Evolutionary conservation across 2,797 vertebrate species (phyloP).

Genomic region (Dicrostonyx torquatus): DNA sequence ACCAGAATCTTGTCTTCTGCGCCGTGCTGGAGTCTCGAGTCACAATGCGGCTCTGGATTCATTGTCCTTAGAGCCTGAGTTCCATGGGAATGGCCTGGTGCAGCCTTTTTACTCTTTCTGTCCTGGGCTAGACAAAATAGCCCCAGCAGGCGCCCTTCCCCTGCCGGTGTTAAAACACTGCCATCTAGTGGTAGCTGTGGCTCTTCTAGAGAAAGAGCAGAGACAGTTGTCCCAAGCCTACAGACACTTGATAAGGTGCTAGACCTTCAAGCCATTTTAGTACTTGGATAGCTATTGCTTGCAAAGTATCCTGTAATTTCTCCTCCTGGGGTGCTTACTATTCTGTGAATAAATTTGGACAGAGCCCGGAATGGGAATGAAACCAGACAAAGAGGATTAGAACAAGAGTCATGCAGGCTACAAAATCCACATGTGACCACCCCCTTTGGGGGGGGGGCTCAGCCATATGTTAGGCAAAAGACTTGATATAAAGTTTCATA

Average conservation of each 20-base stretch:
- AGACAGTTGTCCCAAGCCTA: background rate
- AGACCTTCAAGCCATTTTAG: conserved; percentile 13
- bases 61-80: conserved; percentile 43
- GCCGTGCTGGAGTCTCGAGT: background rate
- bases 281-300: background rate
- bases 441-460: background rate
- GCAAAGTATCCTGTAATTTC: background rate
- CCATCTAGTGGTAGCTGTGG: conserved; percentile 81
- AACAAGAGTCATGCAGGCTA: background rate
- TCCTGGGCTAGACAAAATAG: background rate
- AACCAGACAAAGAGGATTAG: background rate
- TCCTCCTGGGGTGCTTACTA: background rate
- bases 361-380: background rate
- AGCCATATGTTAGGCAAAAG: background rate
- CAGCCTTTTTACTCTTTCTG: background rate
- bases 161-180: conserved; percentile 76
- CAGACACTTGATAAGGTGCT: background rate
- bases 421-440: background rate
- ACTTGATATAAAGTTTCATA: background rate
- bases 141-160: background rate
- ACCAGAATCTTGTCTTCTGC: background rate
- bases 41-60: conserved; percentile 33
- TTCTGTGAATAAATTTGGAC: background rate
- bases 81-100: background rate
- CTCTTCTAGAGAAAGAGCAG: background rate